Conservation (phyloP, 2,113 vertebrate genomes). For the Tragelaphus strepsiceros region DNA sequence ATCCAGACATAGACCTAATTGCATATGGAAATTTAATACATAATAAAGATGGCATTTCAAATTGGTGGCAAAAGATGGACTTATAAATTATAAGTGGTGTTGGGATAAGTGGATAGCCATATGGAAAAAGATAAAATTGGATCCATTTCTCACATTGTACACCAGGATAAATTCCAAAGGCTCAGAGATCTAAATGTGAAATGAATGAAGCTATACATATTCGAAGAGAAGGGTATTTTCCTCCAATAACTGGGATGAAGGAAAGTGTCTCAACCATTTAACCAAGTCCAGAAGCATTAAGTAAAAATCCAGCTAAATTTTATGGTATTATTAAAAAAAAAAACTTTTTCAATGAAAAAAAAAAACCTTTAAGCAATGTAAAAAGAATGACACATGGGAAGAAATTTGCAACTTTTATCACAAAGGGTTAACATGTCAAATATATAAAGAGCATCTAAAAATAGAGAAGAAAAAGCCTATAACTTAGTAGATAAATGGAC, state of each 20-base stretch:
- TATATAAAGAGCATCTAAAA: constrained; percentile 61
- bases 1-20: constrained; percentile 38
- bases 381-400: neutral
- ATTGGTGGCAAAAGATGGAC: constrained; percentile 54
- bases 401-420: neutral
- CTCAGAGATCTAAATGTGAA: constrained; percentile 62
- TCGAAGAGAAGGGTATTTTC: constrained; percentile 44
- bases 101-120: constrained; percentile 68
- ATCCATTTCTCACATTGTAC: constrained; percentile 65
- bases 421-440: constrained; percentile 33
- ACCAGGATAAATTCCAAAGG: constrained; percentile 65
- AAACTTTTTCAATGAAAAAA: neutral
- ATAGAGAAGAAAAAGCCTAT: constrained; percentile 48
- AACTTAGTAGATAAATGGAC: constrained; percentile 53
- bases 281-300: constrained; percentile 4
- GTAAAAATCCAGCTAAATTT: constrained; percentile 6
- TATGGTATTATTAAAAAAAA: neutral
- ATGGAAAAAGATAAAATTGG: constrained; percentile 72
- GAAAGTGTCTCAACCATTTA: constrained; percentile 4
- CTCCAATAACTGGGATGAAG: constrained; percentile 19
- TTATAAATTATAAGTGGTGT: constrained; percentile 58
- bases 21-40: constrained; percentile 56
- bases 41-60: constrained; percentile 63
- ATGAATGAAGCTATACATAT: constrained; percentile 57
- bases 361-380: neutral